Percentiles rank a stretch among this genome's conserved stretches.
Conservation (phyloP, 2,888 invertebrate species). For the Folsomia manolachei region DNA sequence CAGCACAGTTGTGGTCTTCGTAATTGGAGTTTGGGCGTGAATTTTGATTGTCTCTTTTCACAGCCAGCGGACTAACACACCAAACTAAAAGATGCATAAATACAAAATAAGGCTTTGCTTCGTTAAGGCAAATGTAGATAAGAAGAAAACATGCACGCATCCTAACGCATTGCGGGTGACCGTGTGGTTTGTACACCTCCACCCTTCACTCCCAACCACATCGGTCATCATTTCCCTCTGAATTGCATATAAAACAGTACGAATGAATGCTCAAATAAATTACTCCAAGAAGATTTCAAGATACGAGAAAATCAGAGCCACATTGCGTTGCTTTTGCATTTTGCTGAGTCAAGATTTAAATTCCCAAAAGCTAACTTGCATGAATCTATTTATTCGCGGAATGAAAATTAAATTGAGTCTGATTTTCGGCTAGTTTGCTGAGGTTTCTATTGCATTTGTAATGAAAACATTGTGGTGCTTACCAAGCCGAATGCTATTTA, state of each 20-base stretch:
- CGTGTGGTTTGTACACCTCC: too few species aligned
- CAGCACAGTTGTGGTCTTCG: not conserved
- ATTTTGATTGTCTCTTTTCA: slow-evolving; percentile 43
- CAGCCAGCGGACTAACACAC: slow-evolving; percentile 10
- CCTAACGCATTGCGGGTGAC: too few species aligned
- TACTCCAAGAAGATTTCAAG: not conserved
- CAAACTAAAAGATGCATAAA: slow-evolving; percentile 1
- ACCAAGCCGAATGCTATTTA: too few species aligned
- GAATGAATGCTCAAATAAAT: not conserved
- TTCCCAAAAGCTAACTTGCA: not conserved
- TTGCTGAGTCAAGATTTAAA: not conserved
- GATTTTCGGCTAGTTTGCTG: not conserved
- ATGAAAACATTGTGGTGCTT: too few species aligned
- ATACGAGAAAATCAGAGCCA: not conserved
- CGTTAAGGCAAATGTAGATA: slow-evolving; percentile 11
- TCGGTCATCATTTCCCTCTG: too few species aligned
- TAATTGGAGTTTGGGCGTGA: slow-evolving; percentile 35
- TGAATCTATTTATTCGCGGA: not conserved
- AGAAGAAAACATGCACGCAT: not conserved
- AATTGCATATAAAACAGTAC: too few species aligned
- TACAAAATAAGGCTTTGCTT: slow-evolving; percentile 4
- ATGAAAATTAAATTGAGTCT: not conserved
- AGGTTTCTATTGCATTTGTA: too few species aligned
- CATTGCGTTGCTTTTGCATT: not conserved
- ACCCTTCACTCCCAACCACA: too few species aligned